phyloP scores from a whole-genome alignment of 2,888 invertebrate species.

The Cylindroiulus punctatus region DNA sequence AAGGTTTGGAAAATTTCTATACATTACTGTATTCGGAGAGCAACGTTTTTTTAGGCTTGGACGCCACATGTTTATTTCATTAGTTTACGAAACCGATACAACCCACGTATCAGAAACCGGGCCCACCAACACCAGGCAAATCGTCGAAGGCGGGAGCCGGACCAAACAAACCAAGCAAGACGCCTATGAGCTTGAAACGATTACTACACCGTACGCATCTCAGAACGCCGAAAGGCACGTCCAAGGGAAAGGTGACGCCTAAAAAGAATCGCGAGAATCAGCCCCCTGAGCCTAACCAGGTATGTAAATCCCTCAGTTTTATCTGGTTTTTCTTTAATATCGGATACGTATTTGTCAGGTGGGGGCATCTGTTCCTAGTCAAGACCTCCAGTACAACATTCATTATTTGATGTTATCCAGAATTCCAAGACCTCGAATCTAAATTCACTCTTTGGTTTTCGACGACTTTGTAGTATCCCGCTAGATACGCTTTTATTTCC shows the following conservation, averaged over 20 bases:
- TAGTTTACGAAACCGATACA: slow-evolving; percentile 51
- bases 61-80: not conserved
- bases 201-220: slow-evolving; percentile 26
- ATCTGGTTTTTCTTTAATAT: not conserved
- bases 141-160: not conserved
- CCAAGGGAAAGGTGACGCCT: not conserved
- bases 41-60: not conserved
- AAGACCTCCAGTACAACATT: no score
- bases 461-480: no score
- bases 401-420: no score
- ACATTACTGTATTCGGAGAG: not conserved
- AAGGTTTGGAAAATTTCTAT: not conserved
- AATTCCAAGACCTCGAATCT: no score
- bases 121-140: slow-evolving; percentile 56
- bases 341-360: no score
- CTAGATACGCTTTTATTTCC: no score
- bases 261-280: slow-evolving; percentile 14
- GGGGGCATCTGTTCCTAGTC: no score
- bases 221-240: not conserved
- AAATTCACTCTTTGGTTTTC: no score
- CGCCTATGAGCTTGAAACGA: slow-evolving; percentile 55
- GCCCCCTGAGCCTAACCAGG: slow-evolving; percentile 24
- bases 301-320: not conserved
- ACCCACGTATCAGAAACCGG: slow-evolving; percentile 56
- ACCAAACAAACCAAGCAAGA: slow-evolving; percentile 48